Evolutionary conservation across 2,888 invertebrate species (phyloP).

Genomic region (Leptinotarsa juncta): DNA sequence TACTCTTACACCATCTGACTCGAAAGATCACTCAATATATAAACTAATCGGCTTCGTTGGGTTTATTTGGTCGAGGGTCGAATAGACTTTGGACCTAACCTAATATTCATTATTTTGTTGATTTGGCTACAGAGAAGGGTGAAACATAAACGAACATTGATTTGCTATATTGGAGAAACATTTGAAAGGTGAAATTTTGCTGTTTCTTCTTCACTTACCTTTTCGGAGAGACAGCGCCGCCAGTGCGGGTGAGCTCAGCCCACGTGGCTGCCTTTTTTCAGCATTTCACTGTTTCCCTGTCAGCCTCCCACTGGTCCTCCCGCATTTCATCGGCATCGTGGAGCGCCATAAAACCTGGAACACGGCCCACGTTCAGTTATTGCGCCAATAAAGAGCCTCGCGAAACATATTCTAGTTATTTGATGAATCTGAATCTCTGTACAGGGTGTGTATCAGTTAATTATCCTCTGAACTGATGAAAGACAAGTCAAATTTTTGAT

Average conservation of each 20-base stretch:
- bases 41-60: too few relatives aligned
- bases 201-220: conserved; percentile 1
- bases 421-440: neutral
- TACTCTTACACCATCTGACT: too few relatives aligned
- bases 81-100: too few relatives aligned
- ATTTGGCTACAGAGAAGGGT: too few relatives aligned
- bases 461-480: too few relatives aligned
- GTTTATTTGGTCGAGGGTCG: too few relatives aligned
- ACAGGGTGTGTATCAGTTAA: neutral
- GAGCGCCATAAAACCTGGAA: conserved; percentile 39
- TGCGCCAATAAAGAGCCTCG: neutral
- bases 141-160: too few relatives aligned
- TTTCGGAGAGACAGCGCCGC: conserved; percentile 19
- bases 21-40: too few relatives aligned
- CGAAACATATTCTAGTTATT: neutral
- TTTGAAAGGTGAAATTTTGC: too few relatives aligned
- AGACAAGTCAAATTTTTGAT: too few relatives aligned
- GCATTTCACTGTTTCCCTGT: conserved; percentile 53
- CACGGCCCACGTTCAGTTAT: conserved; percentile 12
- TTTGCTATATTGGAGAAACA: too few relatives aligned
- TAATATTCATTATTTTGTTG: too few relatives aligned
- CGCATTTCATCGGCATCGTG: conserved; percentile 25
- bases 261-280: conserved; percentile 58
- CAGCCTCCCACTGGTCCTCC: conserved; percentile 21
- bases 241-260: conserved; percentile 59